phyloP scores from a whole-genome alignment of 1,140 invertebrate species.

The Trachelipus rathkii region DNA sequence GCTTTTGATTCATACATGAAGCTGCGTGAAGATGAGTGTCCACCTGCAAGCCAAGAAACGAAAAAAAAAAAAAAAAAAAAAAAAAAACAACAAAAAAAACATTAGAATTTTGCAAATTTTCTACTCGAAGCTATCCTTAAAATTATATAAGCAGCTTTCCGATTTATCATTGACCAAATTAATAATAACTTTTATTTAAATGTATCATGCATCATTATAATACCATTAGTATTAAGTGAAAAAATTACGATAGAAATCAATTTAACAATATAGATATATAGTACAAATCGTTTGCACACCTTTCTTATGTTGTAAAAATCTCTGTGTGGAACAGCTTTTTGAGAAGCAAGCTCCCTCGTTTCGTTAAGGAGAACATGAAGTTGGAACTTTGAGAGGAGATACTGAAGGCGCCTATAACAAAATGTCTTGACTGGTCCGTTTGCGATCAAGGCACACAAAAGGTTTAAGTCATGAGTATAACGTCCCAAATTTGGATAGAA shows the following conservation, averaged over 20 bases:
- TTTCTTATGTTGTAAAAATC: conserved; percentile 99
- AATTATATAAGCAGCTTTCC: no score
- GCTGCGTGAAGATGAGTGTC: conserved; percentile 99
- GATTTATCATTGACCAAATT: no score
- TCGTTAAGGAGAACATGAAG: conserved; percentile 95
- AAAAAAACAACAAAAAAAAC: no score
- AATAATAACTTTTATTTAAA: no score
- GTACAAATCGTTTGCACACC: conserved; percentile 51
- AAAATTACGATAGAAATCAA: no score
- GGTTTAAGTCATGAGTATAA: conserved; percentile 80
- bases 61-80: no score
- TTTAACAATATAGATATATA: no score
- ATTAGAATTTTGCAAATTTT: no score
- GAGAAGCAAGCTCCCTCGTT: conserved; percentile 89
- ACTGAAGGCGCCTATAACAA: conserved; percentile 92
- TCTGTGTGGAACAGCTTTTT: conserved; percentile 94
- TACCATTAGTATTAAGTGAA: no score
- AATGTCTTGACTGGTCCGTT: conserved; percentile 89
- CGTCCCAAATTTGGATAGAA: conserved; percentile 64
- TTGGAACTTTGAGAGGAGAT: conserved; percentile 94
- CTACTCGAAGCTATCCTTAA: no score
- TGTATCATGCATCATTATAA: no score
- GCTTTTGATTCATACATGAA: conserved; percentile 99
- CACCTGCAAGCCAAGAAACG: conserved; percentile 54
- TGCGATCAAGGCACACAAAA: conserved; percentile 87